Conservation (phyloP, 2,113 vertebrate genomes). For the Taurulus bubalis region DNA sequence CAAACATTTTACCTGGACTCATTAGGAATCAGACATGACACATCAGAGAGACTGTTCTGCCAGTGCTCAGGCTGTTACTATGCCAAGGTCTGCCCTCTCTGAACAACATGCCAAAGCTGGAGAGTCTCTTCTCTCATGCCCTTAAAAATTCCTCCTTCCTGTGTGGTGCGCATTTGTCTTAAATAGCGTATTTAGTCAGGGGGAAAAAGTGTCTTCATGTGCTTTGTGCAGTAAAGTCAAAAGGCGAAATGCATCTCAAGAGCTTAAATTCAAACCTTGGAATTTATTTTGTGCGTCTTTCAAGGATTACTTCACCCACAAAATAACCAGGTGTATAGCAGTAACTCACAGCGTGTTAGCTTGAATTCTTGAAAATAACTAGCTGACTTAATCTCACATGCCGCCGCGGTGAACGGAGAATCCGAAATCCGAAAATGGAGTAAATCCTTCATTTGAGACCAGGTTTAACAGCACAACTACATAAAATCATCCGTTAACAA, state of each 20-base stretch:
- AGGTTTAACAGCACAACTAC: too few relatives aligned
- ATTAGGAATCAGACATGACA: slow-evolving; percentile 59
- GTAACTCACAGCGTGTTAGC: not conserved
- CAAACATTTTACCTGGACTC: slow-evolving; percentile 63
- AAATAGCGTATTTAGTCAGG: slow-evolving; percentile 18
- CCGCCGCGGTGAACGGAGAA: not conserved
- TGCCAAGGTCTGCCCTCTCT: slow-evolving; percentile 45
- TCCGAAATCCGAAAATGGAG: not conserved
- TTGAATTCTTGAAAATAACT: not conserved
- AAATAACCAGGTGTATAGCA: not conserved
- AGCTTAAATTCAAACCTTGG: slow-evolving; percentile 12
- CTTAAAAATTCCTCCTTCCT: not conserved
- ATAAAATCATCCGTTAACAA: not conserved
- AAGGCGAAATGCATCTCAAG: slow-evolving; percentile 1
- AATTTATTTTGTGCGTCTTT: slow-evolving; percentile 6
- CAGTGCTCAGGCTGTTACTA: slow-evolving; percentile 23
- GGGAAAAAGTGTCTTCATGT: not conserved
- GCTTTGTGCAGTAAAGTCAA: slow-evolving; percentile 1
- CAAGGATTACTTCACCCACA: not conserved
- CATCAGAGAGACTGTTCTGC: slow-evolving; percentile 40
- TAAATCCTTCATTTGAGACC: not conserved
- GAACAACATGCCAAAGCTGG: slow-evolving; percentile 37
- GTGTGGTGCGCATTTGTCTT: slow-evolving; percentile 10
- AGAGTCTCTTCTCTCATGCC: slow-evolving; percentile 20
- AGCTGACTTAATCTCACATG: not conserved